Evolutionary conservation across 2,888 invertebrate genomes (phyloP).

Genomic region (Spodoptera picta): DNA sequence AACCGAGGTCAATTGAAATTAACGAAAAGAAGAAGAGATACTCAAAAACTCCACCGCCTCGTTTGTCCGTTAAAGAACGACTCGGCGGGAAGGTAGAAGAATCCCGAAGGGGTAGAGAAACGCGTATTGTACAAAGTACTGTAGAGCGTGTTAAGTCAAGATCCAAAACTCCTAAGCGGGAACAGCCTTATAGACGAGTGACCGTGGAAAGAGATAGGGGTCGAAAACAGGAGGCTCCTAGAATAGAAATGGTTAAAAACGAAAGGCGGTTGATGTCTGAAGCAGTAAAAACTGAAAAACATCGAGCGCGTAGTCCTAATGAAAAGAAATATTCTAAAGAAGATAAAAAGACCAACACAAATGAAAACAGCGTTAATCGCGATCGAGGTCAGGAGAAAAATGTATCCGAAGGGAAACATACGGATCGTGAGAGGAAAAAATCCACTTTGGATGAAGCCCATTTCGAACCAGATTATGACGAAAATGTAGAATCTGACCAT

Average conservation of each 20-base stretch:
- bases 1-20: constrained; percentile 83
- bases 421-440: constrained; percentile 89
- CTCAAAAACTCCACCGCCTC: constrained; percentile 89
- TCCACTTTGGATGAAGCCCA: constrained; percentile 92
- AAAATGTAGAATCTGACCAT: constrained; percentile 88
- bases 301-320: constrained; percentile 64
- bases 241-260: constrained; percentile 66
- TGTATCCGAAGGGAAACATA: constrained; percentile 59
- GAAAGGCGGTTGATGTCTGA: constrained; percentile 71
- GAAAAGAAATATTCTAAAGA: constrained; percentile 71
- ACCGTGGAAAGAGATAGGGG: constrained; percentile 83
- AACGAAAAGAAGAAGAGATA: constrained; percentile 80
- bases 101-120: constrained; percentile 84
- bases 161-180: constrained; percentile 85
- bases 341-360: constrained; percentile 62
- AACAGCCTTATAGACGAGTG: constrained; percentile 84
- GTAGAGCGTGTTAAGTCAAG: constrained; percentile 87
- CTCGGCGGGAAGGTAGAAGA: constrained; percentile 93
- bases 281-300: constrained; percentile 67
- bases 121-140: constrained; percentile 86
- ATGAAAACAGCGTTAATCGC: constrained; percentile 42
- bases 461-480: constrained; percentile 93
- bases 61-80: constrained; percentile 93
- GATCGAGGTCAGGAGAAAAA: constrained; percentile 63
- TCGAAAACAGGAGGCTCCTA: constrained; percentile 73